Evolutionary conservation across 2,113 vertebrate genomes (phyloP), one percentile per base, ranked within the genome.

Genomic region (Steatornis caripensis): DNA sequence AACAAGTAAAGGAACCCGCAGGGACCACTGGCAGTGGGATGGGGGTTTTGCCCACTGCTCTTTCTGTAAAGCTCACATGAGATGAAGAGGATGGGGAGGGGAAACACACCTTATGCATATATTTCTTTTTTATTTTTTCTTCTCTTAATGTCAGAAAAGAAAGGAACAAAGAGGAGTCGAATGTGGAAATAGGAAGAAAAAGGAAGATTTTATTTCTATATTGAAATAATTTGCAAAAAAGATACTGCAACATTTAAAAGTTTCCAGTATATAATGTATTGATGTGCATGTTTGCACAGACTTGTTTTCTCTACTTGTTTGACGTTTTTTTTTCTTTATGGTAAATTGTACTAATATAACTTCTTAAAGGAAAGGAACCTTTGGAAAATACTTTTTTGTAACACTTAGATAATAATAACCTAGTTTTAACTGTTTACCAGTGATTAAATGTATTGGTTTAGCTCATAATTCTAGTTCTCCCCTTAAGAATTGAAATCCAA

Each of bases 1-100:
- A 80, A 68, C 16, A 58, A 64, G 5, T 8, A 36, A 19, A 86
- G 19, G 32, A 89, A 46, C 5, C 3, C 10, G 18, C 30, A 89
- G 12, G 22, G 12, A 41, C 19, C 20, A 5, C 8, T 43, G 21
- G 6, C 0, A 1, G 5, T 3, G 1, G 27, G 16, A 57, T 10
- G 4, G 12, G 11, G 1, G 5, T 4, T 32, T 75, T 61, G 26
- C 7, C 49, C 10, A 45, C 22, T 60, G 46, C 19, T 48, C 10
- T 34, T 58, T 53, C 34, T 37, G 15, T 29, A 60, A 49, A 71
- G 3, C 20, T 84, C 19, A 53, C 6, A 15, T 3, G 1, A 61
- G 23, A 65, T 7, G 30, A 22, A 85, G 36, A 78, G 19, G 11
- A 46, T 13, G 27, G 17, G 48, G 6, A 19, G 32, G 55, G 4